Base-by-base conservation (phyloP, 2,113 vertebrate species). In the Notarius quadriscutis region DNA sequence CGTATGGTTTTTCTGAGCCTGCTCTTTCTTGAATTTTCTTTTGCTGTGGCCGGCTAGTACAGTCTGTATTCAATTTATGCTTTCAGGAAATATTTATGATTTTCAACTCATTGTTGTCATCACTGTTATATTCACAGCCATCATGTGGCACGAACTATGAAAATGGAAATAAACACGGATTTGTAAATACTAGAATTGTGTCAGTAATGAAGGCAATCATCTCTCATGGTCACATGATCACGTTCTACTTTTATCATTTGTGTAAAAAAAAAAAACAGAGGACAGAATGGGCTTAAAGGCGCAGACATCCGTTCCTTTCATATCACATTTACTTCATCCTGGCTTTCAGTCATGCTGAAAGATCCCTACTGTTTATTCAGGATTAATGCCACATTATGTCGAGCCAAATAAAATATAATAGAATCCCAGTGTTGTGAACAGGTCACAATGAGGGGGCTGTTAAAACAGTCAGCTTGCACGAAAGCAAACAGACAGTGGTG, bases 311-410 rank as follows among this genome's bases (percentile, higher is more conserved):
- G 9, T n/a, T 86, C 77, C 30, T 58, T 81, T 69, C 77, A 81
- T 86, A 86, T 71, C 25, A 41, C 51, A 57, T 86, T 81, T 86
- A 57, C 62, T 14, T 86, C 62, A 69, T 69, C 62, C 75, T 50
- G 55, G 75, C 62, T 79, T 80, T 69, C 77, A 86, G 77, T 62
- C 85, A 86, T 57, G 77, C 75, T 81, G 50, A 81, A 50, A 72
- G 78, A 87, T 72, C 30, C 17, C 58, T 55, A 86, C n/a, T 30
- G 85, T 81, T 86, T 86, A 22, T 67, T 81, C 51, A 71, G 63
- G 77, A 81, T 67, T 81, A 86, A 67, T 81, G 77, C 58, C 63
- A 57, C n/a, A 69, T 79, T 72, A 55, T 80, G 53, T 86, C 80
- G 50, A 80, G 57, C 27, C 50, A 63, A 25, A 65, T 79, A 80